Conservation (phyloP, 2,797 vertebrate species). For the Gobionotothen gibberifrons region DNA sequence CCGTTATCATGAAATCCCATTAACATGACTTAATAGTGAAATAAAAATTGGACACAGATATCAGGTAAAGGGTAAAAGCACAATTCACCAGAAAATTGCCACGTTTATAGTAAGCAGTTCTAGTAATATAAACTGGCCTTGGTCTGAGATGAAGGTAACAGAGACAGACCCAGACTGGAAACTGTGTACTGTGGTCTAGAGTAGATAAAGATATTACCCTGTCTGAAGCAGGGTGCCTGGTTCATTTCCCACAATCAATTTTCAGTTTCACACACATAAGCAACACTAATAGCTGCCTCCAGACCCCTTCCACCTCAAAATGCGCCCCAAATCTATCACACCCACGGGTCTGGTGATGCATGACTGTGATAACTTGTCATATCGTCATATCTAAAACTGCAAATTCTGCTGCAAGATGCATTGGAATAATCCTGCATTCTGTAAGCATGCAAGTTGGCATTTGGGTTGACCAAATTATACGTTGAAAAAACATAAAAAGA, state of each 20-base stretch:
- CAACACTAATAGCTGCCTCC: constrained; percentile 20
- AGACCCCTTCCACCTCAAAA: constrained; percentile 49
- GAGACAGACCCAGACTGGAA: constrained; percentile 21
- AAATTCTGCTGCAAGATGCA: not conserved
- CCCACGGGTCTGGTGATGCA: constrained; percentile 40
- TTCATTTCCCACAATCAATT: constrained; percentile 49
- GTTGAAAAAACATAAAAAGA: not conserved
- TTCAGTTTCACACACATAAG: constrained; percentile 65
- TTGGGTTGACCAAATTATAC: not conserved
- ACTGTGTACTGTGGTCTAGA: constrained; percentile 18
- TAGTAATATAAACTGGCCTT: not conserved
- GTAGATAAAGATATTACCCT: constrained; percentile 31
- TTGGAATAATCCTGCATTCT: not conserved
- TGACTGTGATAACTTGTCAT: constrained; percentile 35
- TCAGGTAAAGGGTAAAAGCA: not conserved
- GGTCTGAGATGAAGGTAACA: constrained; percentile 7
- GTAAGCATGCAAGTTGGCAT: not conserved
- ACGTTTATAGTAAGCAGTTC: not conserved
- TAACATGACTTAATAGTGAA: not conserved
- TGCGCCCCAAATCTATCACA: constrained; percentile 26
- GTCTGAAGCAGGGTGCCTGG: constrained; percentile 2
- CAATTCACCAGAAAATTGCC: not conserved
- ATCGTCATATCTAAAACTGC: constrained; percentile 22
- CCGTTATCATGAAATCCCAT: not conserved
- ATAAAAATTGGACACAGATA: not conserved